Percentiles rank a stretch among this genome's conserved stretches.
Conservation (phyloP, 2,797 vertebrate genomes). For the Sebastes nivosus region DNA sequence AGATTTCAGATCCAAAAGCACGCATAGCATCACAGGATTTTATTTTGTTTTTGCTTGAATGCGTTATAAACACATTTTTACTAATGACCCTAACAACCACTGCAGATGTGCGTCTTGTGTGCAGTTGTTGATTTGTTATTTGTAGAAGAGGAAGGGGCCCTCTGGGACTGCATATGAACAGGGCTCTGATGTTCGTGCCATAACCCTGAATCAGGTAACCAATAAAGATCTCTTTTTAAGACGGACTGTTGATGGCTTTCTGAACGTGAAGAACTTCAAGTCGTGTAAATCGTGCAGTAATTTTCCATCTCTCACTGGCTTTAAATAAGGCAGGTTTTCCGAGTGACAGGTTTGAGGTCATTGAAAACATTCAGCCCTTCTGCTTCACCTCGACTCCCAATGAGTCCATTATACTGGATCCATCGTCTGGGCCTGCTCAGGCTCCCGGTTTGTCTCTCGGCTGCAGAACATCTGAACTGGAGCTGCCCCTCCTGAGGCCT, state of each 20-base stretch:
- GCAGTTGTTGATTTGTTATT: neutral
- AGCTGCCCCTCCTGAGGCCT: constrained; percentile 25
- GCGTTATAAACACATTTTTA: too few relatives aligned
- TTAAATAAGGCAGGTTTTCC: neutral
- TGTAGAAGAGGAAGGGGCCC: neutral
- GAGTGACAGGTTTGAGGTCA: constrained; percentile 11
- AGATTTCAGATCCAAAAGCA: too few relatives aligned
- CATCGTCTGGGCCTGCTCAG: neutral
- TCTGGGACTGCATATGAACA: neutral
- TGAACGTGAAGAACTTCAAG: neutral
- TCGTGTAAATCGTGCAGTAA: neutral
- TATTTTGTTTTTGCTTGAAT: too few relatives aligned
- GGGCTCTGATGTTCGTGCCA: neutral
- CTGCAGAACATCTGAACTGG: constrained; percentile 36
- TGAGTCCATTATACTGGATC: neutral
- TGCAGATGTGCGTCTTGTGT: neutral
- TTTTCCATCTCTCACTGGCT: neutral
- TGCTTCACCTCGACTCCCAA: neutral
- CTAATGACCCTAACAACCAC: too few relatives aligned
- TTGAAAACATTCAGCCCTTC: neutral
- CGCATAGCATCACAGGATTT: too few relatives aligned
- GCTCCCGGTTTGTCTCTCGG: neutral
- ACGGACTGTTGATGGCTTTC: neutral
- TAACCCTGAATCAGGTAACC: neutral
- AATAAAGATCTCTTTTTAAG: neutral